Conservation (phyloP, 2,888 invertebrate species). For the Synergus gifuensis region DNA sequence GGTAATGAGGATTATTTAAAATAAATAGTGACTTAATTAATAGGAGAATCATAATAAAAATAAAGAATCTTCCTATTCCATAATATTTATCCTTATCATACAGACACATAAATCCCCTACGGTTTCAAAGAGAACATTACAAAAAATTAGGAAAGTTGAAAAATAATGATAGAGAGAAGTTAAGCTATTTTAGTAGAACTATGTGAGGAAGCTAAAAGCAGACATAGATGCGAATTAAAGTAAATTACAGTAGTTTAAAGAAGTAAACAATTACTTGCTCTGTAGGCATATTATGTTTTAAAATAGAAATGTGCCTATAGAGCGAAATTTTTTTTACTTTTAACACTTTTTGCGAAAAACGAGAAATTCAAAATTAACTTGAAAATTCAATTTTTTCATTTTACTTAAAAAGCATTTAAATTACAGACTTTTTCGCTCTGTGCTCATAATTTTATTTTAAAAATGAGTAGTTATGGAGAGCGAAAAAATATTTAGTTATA, state of each 20-base stretch:
- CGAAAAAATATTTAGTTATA: no score
- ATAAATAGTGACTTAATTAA: neutral
- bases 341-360: no score
- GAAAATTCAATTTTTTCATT: no score
- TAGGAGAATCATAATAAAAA: neutral
- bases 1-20: neutral
- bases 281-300: no score
- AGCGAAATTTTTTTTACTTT: no score
- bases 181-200: neutral
- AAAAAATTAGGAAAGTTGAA: neutral
- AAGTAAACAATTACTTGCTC: neutral
- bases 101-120: neutral
- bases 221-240: neutral
- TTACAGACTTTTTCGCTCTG: no score
- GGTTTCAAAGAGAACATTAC: neutral
- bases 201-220: neutral
- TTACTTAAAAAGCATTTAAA: no score
- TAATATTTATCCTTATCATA: neutral
- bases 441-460: no score
- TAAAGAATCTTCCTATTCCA: neutral
- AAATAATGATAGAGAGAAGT: neutral
- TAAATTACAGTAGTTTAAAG: neutral
- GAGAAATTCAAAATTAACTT: no score
- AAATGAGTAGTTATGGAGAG: no score
- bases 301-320: no score